Base-by-base conservation (phyloP, 2,113 vertebrate genomes). In the Dolichallabes microphthalmus region DNA sequence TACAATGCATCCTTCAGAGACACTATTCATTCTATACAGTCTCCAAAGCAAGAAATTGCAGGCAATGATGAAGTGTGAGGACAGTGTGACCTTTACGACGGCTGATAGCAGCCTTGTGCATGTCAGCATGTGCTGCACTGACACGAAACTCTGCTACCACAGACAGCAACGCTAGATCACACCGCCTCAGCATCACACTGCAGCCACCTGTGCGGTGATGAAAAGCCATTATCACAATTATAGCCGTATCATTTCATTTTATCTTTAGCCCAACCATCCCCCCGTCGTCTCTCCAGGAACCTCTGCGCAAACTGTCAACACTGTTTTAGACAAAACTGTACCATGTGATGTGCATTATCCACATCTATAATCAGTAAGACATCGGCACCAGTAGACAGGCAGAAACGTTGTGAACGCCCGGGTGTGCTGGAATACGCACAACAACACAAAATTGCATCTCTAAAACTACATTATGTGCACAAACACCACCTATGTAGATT, bases 31-130 rank as follows among this genome's bases (percentile, higher is more conserved):
- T 25, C 19, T 68, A n/a, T 32, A 60, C 77, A 78, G 8, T 64
- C 61, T 68, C 27, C 50, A 35, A 90, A 71, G 17, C 82, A 83
- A 87, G 88, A 92, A 92, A 93, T 92, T 86, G 86, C 91, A 93
- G 78, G 88, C 86, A 88, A 92, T 90, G 88, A 91, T 89, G 80
- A 90, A 91, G 80, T 85, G 84, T 71, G 25, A 89, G 89, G 78
- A 89, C 89, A 87, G 73, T 68, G 80, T 91, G 92, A 93, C 90
- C 91, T 93, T 92, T 93, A 89, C 89, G 87, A 81, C 83, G 87
- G 83, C 89, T 88, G 92, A 93, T 92, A 90, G 83, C 82, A 69
- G 89, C 90, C 45, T 85, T 87, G 85, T 84, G 87, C 88, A 92
- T 86, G 87, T 90, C 35, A 22, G 85, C 69, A 80, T 89, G 88